Evolutionary conservation across 2,797 vertebrate species (phyloP).

Genomic region (Platalea minor): DNA sequence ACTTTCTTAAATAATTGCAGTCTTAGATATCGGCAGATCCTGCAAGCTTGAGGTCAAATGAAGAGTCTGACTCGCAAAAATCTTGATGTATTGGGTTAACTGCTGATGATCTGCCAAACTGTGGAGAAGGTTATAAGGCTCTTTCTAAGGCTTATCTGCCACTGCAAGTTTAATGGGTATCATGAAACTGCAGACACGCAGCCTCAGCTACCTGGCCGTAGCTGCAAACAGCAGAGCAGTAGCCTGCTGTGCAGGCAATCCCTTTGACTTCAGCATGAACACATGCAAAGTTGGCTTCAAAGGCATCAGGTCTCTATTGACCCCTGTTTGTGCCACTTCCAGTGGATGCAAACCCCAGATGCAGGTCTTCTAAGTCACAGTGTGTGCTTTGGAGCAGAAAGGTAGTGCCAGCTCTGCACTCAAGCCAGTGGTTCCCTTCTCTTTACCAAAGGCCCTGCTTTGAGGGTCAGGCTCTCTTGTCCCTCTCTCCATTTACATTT

Average conservation of each 20-base stretch:
- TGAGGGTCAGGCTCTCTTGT: background rate
- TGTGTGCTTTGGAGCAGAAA: background rate
- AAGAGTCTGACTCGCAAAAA: background rate
- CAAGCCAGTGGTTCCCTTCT: background rate
- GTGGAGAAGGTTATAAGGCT: background rate
- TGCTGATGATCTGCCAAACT: background rate
- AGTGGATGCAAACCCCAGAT: background rate
- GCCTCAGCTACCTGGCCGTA: background rate
- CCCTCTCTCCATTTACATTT: background rate
- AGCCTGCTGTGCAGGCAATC: background rate
- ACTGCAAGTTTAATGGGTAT: background rate
- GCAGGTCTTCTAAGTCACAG: background rate
- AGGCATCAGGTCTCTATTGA: background rate
- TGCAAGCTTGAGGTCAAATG: background rate
- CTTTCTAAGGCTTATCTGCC: background rate
- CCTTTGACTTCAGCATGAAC: background rate
- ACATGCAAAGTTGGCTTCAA: background rate
- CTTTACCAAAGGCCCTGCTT: background rate
- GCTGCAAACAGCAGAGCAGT: background rate
- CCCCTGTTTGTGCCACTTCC: background rate
- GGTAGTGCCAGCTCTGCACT: background rate
- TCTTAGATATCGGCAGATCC: background rate
- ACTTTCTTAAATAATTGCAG: background rate
- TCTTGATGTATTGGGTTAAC: background rate
- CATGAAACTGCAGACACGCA: background rate